Evolutionary conservation across 2,113 vertebrate genomes (phyloP).

Genomic region (Leptobrachium ailaonicum): DNA sequence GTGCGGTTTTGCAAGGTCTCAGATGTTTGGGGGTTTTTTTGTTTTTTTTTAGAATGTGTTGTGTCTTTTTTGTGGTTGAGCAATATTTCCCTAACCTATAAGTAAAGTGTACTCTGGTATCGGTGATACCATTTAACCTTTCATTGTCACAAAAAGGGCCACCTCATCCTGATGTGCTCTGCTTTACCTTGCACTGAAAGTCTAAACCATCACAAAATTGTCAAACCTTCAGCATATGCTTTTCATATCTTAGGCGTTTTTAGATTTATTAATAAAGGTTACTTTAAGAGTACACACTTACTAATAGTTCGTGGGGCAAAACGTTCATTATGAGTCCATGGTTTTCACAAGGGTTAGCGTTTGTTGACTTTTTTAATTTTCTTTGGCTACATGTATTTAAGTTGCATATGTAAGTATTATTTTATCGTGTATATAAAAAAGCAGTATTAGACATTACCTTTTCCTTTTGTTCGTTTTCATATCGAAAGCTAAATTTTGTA

Average conservation of each 20-base stretch:
- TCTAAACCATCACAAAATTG: no score
- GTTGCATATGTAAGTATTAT: conserved; percentile 71
- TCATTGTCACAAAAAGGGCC: no score
- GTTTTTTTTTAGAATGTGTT: conserved; percentile 32
- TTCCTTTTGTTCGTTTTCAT: conserved; percentile 50
- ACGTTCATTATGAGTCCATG: conserved; percentile 30
- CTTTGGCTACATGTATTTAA: conserved; percentile 64
- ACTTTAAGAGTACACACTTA: conserved; percentile 27
- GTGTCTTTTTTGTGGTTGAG: conserved; percentile 36
- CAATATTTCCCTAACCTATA: conserved; percentile 35
- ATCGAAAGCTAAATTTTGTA: conserved; percentile 17
- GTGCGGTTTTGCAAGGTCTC: conserved; percentile 43
- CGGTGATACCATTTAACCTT: no score
- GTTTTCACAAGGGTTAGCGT: conserved; percentile 40
- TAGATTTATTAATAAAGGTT: neutral
- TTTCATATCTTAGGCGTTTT: no score
- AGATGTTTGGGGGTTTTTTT: conserved; percentile 12
- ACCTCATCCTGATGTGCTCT: no score
- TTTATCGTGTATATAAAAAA: conserved; percentile 76
- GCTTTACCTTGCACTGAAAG: no score
- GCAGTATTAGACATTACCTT: conserved; percentile 76
- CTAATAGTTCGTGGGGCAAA: conserved; percentile 19
- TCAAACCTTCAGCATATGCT: no score
- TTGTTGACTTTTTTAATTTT: conserved; percentile 51
- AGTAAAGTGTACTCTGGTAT: neutral